Evolutionary conservation across 2,888 invertebrate species (phyloP), one percentile per base, ranked within the genome.

Genomic region (Oscheius sp.): DNA sequence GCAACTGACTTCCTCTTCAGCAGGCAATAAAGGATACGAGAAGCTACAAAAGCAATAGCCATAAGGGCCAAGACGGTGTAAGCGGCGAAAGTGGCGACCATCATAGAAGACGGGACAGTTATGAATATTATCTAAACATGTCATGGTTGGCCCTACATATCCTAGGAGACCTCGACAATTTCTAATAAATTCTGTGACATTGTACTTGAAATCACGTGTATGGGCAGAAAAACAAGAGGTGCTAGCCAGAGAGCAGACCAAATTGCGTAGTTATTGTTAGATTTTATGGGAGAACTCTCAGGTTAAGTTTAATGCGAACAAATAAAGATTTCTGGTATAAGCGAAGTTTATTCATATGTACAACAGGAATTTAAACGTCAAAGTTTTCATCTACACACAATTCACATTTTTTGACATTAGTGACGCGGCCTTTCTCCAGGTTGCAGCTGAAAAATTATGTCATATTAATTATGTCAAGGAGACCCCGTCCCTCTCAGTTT

Each of bases 351-450:
- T 35, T 35, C 35, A 35, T n/a, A 35, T 35, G 35, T 35, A 35
- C 35, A 35, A 35, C n/a, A 35, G 5, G 35, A 6, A 6, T 35
- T 9, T 35, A 35, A 6, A 35, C 35, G 3, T 35, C 35, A 35
- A 35, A 35, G 9, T 49, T 13, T 55, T 55, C 55, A 23, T 21
- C 25, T 25, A 25, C 21, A 23, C 55, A 55, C 13, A 23, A 9
- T 9, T 66, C 66, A 35, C 52, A 66, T 52, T 66, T 66, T 35
- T 66, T 66, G 23, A 66, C 29, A 13, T 49, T 49, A 1, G 66
- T 66, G 16, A 66, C 35, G 25, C 66, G 66, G 21, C 66, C 66
- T 21, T 66, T 49, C 18, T 66, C 66, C 25, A 66, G 52, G 49
- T 16, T 29, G 27, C 52, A 25, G 18, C 66, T 66, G 52, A 49